Evolutionary conservation across 37 sponge, comb jelly and placozoan genomes (phyloP).

Genomic region (Mnemiopsis leidyi): DNA sequence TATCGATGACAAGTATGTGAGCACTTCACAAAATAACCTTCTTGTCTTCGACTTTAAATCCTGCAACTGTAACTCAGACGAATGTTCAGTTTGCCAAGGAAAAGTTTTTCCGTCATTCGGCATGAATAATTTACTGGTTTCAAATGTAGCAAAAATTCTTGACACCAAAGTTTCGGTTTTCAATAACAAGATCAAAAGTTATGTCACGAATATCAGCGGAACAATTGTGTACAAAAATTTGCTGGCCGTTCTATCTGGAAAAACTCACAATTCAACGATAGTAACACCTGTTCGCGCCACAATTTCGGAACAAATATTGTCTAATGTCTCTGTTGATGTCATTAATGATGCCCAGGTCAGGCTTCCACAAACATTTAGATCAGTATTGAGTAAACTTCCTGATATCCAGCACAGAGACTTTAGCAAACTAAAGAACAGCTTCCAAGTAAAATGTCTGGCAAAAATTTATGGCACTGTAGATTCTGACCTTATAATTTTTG

Average conservation of each 20-base stretch:
- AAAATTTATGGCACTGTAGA: not conserved
- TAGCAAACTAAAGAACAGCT: not conserved
- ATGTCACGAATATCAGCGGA: not conserved
- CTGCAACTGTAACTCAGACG: not conserved
- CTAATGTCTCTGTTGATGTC: not conserved
- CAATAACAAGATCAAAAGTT: not conserved
- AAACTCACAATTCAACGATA: not conserved
- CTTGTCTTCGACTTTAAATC: constrained; percentile 1
- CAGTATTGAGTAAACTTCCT: not conserved
- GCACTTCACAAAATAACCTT: not conserved
- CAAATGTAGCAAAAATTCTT: not conserved
- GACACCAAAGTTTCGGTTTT: not conserved
- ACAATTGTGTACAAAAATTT: not conserved
- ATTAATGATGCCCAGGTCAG: constrained; percentile 1
- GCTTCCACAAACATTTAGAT: not conserved
- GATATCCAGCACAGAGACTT: not conserved
- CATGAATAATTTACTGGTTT: not conserved
- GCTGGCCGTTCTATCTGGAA: not conserved
- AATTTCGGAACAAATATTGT: not conserved
- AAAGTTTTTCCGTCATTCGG: not conserved
- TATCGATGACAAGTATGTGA: not conserved
- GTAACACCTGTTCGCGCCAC: not conserved
- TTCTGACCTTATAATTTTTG: not conserved
- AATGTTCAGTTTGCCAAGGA: not conserved
- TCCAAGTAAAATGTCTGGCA: not conserved